These are phyloP conservation scores for Leptothorax acervorum DNA, from an alignment of 2,888 invertebrate genomes.

Conservation along the genomic window DNA sequence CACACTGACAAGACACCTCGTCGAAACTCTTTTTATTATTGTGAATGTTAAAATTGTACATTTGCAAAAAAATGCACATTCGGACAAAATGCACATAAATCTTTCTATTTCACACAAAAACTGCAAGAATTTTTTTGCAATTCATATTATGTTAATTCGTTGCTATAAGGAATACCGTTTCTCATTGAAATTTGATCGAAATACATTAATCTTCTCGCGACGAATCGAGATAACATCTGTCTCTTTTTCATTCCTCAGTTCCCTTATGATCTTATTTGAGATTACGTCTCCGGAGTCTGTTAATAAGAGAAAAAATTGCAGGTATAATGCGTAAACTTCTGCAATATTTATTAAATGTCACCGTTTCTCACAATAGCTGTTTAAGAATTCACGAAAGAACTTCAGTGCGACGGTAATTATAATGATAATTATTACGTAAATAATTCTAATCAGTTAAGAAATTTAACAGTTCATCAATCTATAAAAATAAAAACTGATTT, in stretches of 20 bases:
- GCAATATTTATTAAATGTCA: neutral
- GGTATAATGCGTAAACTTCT: neutral
- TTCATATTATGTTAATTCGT: conserved; percentile 39
- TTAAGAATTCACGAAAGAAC: neutral
- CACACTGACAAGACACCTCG: neutral
- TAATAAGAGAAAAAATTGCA: conserved; percentile 3
- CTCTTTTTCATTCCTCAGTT: neutral
- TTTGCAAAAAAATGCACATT: neutral
- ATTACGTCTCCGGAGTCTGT: neutral
- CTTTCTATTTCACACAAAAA: neutral
- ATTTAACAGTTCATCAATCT: neutral
- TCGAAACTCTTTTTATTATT: neutral
- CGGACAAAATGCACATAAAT: neutral
- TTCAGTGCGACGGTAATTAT: neutral
- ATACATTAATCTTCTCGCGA: neutral
- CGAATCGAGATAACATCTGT: neutral
- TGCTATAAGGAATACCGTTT: neutral
- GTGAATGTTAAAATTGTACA: neutral
- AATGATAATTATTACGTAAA: neutral
- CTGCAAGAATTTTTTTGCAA: conserved; percentile 15
- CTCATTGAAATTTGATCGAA: conserved; percentile 9
- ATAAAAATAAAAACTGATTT: neutral
- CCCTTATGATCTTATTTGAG: conserved; percentile 6
- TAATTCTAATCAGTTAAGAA: neutral
- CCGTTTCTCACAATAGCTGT: neutral